Evolutionary conservation across 2,797 vertebrate genomes (phyloP), one percentile per base, ranked within the genome.

Genomic region (Craterocephalus amniculus): DNA sequence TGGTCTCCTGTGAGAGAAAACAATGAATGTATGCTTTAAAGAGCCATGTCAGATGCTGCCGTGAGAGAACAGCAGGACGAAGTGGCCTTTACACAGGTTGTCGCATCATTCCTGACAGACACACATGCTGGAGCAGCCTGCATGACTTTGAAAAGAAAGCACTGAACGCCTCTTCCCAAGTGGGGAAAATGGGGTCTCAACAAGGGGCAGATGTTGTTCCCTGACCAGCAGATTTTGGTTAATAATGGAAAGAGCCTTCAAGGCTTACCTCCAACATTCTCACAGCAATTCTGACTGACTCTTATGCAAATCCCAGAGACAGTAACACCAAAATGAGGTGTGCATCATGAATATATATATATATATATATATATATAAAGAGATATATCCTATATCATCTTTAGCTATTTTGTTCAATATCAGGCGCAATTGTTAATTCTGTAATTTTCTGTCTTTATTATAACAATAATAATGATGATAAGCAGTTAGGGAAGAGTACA

Each of bases 21-120:
- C 78, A 82, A 87, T 94, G 93, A 94, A 93, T 92, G 93, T 93
- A 90, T 89, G 73, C 87, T 88, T 92, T 66, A 72, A 80, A 87
- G 87, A 91, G 83, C 87, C 83, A 76, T 78, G 73, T 86, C 59
- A 63, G 88, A 86, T 52, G 75, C 79, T 84, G 83, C 76, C 75
- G n/a, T 2, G 62, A 68, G 64, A 68, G 20, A 56, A 79, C n/a
- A 35, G 26, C 16, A 11, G 72, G 70, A 63, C 70, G 58, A 22
- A 31, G 45, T 26, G 0, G 52, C 54, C 32, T 67, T 71, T 74
- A 43, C n/a, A 38, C 45, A 48, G 56, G 45, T 60, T 70, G 14
- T 72, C 74, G 68, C 62, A 62, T 64, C 63, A 49, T 75, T 72
- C 56, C 60, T 12, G 76, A 63, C 76, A 75, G 63, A 24, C 57